phyloP scores from a whole-genome alignment of 2,888 invertebrate genomes.

The Dicranocentrus wangi region DNA sequence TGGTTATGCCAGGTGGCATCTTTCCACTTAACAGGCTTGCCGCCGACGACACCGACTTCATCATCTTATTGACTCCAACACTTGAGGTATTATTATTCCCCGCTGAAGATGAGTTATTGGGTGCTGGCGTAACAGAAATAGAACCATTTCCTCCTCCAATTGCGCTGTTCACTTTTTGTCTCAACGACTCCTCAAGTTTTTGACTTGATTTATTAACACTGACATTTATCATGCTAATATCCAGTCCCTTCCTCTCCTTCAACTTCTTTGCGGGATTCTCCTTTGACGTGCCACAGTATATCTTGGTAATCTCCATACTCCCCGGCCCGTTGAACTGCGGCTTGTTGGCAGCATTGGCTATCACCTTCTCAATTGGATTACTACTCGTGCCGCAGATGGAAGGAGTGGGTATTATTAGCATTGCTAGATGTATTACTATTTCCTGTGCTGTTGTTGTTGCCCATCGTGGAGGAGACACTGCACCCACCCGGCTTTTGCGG shows the following conservation, averaged over 20 bases:
- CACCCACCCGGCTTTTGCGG: slow-evolving; percentile 57
- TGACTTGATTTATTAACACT: slow-evolving; percentile 63
- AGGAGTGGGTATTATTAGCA: slow-evolving; percentile 5
- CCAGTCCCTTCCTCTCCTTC: slow-evolving; percentile 72
- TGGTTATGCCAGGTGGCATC: slow-evolving; percentile 70
- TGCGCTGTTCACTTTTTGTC: slow-evolving; percentile 66
- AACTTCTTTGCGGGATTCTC: slow-evolving; percentile 70
- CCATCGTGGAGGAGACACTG: slow-evolving; percentile 15
- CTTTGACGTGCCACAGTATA: slow-evolving; percentile 63
- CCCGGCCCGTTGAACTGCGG: slow-evolving; percentile 73
- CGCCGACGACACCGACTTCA: slow-evolving; percentile 59
- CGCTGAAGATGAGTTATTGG: slow-evolving; percentile 20
- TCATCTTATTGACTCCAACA: slow-evolving; percentile 48
- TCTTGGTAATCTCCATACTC: slow-evolving; percentile 73
- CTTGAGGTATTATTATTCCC: slow-evolving; percentile 1
- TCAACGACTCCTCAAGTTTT: slow-evolving; percentile 66
- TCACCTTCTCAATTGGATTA: slow-evolving; percentile 70
- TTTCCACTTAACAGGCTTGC: slow-evolving; percentile 67
- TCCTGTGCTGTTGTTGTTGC: slow-evolving; percentile 5
- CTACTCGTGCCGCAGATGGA: slow-evolving; percentile 52
- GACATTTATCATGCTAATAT: slow-evolving; percentile 71
- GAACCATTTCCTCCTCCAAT: slow-evolving; percentile 57
- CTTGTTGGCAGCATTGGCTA: slow-evolving; percentile 66
- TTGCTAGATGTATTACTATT: slow-evolving; percentile 18
- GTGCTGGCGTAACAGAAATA: slow-evolving; percentile 59